Evolutionary conservation across 2,113 vertebrate genomes (phyloP), one percentile per base, ranked within the genome.

Genomic region (Herpailurus yagouaroundi): DNA sequence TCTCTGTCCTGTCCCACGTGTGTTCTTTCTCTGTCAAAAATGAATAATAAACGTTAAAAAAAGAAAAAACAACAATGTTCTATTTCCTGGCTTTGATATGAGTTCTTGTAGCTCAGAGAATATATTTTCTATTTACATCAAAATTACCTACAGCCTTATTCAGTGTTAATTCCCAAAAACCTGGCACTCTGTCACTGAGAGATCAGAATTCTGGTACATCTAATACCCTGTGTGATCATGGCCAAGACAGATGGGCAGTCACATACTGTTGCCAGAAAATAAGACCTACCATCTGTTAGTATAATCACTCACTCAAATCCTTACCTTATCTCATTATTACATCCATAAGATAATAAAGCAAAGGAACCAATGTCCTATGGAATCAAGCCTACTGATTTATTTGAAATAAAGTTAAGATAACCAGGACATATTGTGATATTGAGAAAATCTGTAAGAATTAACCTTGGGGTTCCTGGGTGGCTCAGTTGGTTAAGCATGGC

Each of bases 241-340:
- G 81, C 94, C 57, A 9, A 73, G 69, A 92, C 97, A 97, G 95
- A 96, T 95, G 96, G 95, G 38, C 29, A 83, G 38, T 95, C 33
- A 16, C 69, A 36, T 95, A 91, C 79, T 71, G 69, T 71, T 96
- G 96, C 96, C 91, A 94, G 68, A 33, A 95, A 97, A 91, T 83
- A 83, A 96, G 71, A 88, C 38, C 89, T 92, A 55, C 91, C 96
- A 97, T 97, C 94, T 97, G 96, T 97, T 97, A 38, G 25, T 90
- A 27, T 63, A 84, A 36, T 96, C 79, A 64, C 19, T 81, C 9
- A 25, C 52, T 96, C 77, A 97, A 19, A 93, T 69, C 66, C 82
- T 80, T 91, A 89, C 86, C 50, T 97, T 94, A 60, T 81, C 57
- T 97, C 66, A 94, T 95, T 93, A 84, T 57, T 92, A 71, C 25